Percentiles rank a stretch among this genome's conserved stretches.
Evolutionary conservation across 2,888 invertebrate genomes (phyloP).

Genomic region (Doris montereyensis): DNA sequence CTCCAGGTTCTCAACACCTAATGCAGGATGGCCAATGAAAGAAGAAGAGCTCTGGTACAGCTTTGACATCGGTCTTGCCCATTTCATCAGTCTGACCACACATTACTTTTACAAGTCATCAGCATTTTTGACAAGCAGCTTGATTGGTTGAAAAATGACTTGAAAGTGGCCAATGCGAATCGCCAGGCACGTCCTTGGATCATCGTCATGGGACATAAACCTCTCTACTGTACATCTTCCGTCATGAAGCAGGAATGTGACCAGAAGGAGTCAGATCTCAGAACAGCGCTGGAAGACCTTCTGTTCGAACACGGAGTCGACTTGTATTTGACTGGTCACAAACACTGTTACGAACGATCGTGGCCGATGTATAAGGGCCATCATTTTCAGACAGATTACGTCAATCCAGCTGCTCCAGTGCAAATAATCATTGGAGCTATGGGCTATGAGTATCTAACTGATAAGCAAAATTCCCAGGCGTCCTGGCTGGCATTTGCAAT

Average conservation of each 20-base stretch:
- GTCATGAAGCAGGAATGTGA: constrained; percentile 55
- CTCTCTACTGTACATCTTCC: constrained; percentile 68
- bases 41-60: constrained; percentile 68
- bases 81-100: constrained; percentile 60
- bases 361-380: constrained; percentile 62
- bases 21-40: constrained; percentile 62
- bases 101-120: constrained; percentile 70
- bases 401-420: constrained; percentile 58
- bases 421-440: constrained; percentile 60
- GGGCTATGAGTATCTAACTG: constrained; percentile 52
- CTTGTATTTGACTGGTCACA: constrained; percentile 60
- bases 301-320: constrained; percentile 64
- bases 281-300: constrained; percentile 56
- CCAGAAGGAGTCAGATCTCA: constrained; percentile 56
- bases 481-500: constrained; percentile 56
- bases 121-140: constrained; percentile 77
- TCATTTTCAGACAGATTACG: constrained; percentile 52
- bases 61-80: constrained; percentile 64
- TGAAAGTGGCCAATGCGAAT: constrained; percentile 57
- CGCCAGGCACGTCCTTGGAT: constrained; percentile 67
- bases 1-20: constrained; percentile 63
- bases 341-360: constrained; percentile 63
- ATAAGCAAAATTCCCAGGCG: constrained; percentile 49
- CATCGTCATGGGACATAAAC: constrained; percentile 68
- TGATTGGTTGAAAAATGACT: constrained; percentile 60